Evolutionary conservation across 2,797 vertebrate genomes (phyloP).

Genomic region (Platalea minor): DNA sequence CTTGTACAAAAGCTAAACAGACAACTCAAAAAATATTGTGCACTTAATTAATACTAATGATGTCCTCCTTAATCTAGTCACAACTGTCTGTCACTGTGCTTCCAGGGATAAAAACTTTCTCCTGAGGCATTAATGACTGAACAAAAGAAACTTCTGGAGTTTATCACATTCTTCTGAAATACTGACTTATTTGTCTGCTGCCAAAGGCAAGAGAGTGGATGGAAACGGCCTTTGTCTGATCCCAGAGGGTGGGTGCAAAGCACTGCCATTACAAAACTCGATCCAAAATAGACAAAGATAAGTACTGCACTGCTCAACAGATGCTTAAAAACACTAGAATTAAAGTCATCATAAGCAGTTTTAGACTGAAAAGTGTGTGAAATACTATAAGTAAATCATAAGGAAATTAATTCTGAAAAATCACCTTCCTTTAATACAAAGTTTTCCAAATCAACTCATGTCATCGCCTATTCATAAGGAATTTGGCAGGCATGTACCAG

Average conservation of each 20-base stretch:
- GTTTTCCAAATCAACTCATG: neutral
- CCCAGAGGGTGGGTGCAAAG: neutral
- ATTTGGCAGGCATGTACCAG: neutral
- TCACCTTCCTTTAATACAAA: neutral
- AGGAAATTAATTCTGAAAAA: conserved; percentile 7
- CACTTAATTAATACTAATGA: neutral
- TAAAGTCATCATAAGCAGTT: neutral
- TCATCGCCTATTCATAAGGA: neutral
- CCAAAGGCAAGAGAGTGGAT: neutral
- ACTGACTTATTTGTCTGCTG: neutral
- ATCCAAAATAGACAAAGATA: neutral
- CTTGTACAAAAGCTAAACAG: neutral
- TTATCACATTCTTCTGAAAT: neutral
- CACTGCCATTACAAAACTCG: neutral
- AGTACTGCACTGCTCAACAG: neutral
- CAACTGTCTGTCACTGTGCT: neutral
- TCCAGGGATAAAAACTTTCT: neutral
- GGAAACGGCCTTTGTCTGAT: neutral
- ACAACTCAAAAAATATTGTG: neutral
- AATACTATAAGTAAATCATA: neutral
- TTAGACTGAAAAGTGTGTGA: neutral
- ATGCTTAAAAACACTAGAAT: neutral
- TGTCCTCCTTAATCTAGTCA: neutral
- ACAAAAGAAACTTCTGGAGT: neutral
- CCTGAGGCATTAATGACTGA: neutral